Base-by-base conservation (phyloP, 2,888 invertebrate genomes). In the Pomacea canaliculata region DNA sequence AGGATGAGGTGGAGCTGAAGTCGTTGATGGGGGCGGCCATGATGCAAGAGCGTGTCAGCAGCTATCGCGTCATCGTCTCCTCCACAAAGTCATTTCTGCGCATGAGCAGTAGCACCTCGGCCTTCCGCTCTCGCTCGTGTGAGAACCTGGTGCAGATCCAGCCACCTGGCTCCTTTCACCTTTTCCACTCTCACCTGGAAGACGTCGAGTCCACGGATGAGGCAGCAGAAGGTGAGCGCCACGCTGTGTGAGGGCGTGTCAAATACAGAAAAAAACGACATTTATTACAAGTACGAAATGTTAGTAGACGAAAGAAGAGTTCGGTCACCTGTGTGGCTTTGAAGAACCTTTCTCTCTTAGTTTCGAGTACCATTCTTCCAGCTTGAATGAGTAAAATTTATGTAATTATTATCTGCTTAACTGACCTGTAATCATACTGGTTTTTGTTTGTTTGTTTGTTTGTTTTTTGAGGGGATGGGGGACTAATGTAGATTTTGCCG, bases 51-150 rank as follows among this genome's bases (percentile, higher is more conserved):
- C 77, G 83, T 71, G 81, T 87, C 77, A 84, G 82, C 77, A 87
- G 86, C 80, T 88, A 88, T 79, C 83, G 86, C 27, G 82, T 87
- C 73, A 85, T 87, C 69, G 83, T 87, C 77, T 84, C 85, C 68
- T 85, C 85, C 68, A 83, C 87, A 27, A 81, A 82, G 75, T 83
- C 85, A 77, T 83, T 85, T 65, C 77, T 86, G 19, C 82, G 82
- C 76, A 73, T 83, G 12, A 81, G 81, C 70, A 78, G 81, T 62
- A 78, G 79, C 75, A 79, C 67, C 13, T 37, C 70, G 10, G 23
- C 71, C 13, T 37, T 68, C 16, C 56, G 67, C 16, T 49, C 72
- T 37, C 70, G 48, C 27, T 71, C 71, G 48, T 66, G 60, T 59
- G 82, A 77, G 56, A 80, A 80, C 60, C 78, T 80, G 70, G 78